These are phyloP conservation scores for Haemorhous mexicanus DNA, from an alignment of 2,113 vertebrate species.

Conservation along the genomic window DNA sequence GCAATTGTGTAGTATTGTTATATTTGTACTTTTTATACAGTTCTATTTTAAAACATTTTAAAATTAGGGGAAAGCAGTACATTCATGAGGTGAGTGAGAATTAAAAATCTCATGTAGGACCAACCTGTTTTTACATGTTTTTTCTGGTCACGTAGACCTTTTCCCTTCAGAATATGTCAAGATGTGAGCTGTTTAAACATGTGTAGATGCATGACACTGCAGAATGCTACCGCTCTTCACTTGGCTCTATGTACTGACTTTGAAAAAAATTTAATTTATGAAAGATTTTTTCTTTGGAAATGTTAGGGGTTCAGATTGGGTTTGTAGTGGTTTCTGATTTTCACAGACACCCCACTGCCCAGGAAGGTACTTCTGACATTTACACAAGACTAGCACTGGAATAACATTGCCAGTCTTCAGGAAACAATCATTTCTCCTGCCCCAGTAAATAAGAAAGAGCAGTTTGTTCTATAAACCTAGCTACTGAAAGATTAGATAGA, in stretches of 20 bases:
- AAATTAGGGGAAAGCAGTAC: neutral
- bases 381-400: neutral
- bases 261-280: neutral
- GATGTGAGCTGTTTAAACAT: accelerated
- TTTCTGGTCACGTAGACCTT: neutral
- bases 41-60: neutral
- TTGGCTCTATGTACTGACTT: neutral
- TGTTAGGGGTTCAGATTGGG: neutral
- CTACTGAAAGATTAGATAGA: neutral
- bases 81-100: neutral
- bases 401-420: neutral
- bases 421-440: neutral
- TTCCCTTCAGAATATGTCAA: neutral
- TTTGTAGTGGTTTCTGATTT: neutral
- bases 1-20: neutral
- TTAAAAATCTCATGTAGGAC: neutral
- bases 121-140: neutral
- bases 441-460: neutral
- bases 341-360: neutral
- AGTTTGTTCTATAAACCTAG: neutral
- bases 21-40: neutral
- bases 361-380: neutral
- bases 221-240: neutral
- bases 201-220: neutral
- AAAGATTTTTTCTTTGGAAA: neutral